phyloP scores from a whole-genome alignment of 2,797 vertebrate species.

The Nasua narica region DNA sequence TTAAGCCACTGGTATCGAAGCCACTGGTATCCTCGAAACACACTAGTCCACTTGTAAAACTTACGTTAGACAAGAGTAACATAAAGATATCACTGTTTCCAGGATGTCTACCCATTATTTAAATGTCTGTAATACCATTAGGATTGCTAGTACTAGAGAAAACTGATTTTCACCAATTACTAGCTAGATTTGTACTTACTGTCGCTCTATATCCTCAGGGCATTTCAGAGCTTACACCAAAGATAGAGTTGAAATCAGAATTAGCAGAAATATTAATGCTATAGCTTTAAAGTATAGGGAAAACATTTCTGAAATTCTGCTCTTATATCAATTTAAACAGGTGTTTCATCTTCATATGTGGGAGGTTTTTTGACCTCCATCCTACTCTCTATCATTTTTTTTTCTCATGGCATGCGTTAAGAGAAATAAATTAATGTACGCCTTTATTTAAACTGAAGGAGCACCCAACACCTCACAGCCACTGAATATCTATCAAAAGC shows the following conservation, averaged over 20 bases:
- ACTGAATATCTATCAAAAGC: neutral
- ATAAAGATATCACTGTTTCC: neutral
- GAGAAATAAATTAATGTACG: neutral
- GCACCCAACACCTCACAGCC: neutral
- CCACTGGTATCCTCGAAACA: neutral
- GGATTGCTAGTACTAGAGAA: constrained; percentile 51
- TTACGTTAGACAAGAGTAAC: neutral
- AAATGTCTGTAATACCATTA: neutral
- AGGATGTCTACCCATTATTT: neutral
- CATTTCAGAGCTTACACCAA: constrained; percentile 33
- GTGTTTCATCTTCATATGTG: neutral
- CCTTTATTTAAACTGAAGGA: neutral
- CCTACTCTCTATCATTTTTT: neutral
- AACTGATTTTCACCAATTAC: constrained; percentile 25
- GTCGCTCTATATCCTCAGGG: neutral
- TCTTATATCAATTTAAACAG: constrained; percentile 4
- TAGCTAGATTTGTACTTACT: constrained; percentile 29
- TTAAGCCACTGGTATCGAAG: neutral
- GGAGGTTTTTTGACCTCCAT: neutral
- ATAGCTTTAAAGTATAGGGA: neutral
- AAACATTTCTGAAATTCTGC: constrained; percentile 5
- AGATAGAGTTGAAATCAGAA: constrained; percentile 20
- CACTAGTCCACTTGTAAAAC: neutral
- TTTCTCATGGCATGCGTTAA: neutral
- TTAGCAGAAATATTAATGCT: constrained; percentile 54